Base-by-base conservation (phyloP, 2,888 invertebrate genomes). In the Aspidiotus rigidus region DNA sequence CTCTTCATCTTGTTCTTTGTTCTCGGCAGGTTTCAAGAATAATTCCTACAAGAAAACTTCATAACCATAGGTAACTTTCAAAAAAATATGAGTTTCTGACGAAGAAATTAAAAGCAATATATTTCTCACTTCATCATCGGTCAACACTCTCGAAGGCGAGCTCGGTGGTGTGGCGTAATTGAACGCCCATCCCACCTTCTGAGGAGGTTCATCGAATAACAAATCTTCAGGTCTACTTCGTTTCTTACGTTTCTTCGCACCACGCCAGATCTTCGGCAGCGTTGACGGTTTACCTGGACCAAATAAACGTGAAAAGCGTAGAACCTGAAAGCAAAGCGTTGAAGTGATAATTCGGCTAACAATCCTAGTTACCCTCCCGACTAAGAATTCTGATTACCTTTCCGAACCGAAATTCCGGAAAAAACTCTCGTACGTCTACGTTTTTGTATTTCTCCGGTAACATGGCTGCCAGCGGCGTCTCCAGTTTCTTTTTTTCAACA, bases 391-490 rank as follows among this genome's bases (percentile, higher is more conserved):
- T 28, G 28, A 3, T 77, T 74, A 87, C 87, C 79, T 91, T 90
- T 74, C 92, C 91, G 39, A 89, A 86, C 63, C 93, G 83, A 79
- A 98, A 99, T 77, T 98, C 97, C 0, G 96, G 94, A 79, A 99
- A 99, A 7, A 97, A 78, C 76, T 91, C 89, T 7, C 89, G 87
- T 0, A 98, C 95, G 81, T 96, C 87, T 7, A 92, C 84, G 77
- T 93, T 87, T 0, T 87, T 90, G 80, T 95, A 94, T 80, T 96
- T 95, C 0, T 93, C 92, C 0, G 97, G 97, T 64, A 97, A 78
- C 93, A 98, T 96, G n/a, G 93, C 93, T 9, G 96, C 96, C 69
- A 98, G 79, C 0, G 98, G 97, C 0, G 95, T 95, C 76, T 93
- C 92, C 72, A 94, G 78, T 64, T 83, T 75, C 73, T 79, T 71